Evolutionary conservation across 2,888 invertebrate species (phyloP).

Genomic region (Cryptus viduatorius): DNA sequence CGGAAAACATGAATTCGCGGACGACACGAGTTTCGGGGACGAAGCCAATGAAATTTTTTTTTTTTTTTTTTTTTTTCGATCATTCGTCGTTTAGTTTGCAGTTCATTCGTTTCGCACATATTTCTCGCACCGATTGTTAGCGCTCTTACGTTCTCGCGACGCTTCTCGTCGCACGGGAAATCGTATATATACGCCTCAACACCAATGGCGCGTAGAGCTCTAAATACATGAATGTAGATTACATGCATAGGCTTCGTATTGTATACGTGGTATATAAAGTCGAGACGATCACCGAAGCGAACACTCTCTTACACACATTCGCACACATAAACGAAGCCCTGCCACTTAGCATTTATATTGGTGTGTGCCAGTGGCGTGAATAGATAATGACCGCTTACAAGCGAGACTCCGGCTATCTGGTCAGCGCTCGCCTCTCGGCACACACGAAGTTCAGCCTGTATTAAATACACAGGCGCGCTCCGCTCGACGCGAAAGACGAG

Average conservation of each 20-base stretch:
- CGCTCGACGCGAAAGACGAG: conserved; percentile 56
- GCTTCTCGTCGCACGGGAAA: conserved; percentile 14
- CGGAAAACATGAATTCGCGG: conserved; percentile 54
- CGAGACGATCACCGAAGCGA: conserved; percentile 62
- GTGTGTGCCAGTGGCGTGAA: conserved; percentile 77
- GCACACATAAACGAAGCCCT: conserved; percentile 67
- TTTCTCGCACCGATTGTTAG: conserved; percentile 61
- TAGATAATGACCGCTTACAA: conserved; percentile 79
- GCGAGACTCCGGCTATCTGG: conserved; percentile 67
- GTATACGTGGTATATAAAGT: conserved; percentile 31
- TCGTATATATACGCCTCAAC: neutral
- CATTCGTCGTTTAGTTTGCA: conserved; percentile 23
- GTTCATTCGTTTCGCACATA: conserved; percentile 50
- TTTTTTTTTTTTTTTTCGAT: conserved; percentile 21
- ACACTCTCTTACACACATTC: conserved; percentile 25
- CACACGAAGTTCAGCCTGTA: conserved; percentile 7
- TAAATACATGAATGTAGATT: conserved; percentile 29
- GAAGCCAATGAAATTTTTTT: neutral
- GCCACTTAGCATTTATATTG: conserved; percentile 78
- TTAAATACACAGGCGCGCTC: conserved; percentile 39
- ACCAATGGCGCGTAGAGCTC: neutral
- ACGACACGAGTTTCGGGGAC: conserved; percentile 15
- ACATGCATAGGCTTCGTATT: conserved; percentile 27
- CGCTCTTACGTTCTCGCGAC: conserved; percentile 50
- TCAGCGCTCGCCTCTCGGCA: conserved; percentile 50